Evolutionary conservation across 2,113 vertebrate genomes (phyloP).

Genomic region (Psammodynastes pulverulentus): DNA sequence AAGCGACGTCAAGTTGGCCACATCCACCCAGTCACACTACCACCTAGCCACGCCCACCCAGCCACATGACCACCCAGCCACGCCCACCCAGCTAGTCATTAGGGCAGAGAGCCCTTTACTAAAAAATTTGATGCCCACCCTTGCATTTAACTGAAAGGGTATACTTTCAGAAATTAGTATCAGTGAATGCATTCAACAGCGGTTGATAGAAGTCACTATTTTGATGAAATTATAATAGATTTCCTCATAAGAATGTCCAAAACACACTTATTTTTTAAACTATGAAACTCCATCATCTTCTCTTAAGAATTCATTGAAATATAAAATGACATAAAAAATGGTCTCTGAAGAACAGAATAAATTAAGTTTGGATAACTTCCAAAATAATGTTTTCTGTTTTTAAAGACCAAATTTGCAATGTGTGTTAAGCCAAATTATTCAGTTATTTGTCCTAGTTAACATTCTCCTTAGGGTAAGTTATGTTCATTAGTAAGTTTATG

Average conservation of each 20-base stretch:
- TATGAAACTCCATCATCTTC: conserved; percentile 46
- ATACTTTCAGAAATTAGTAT: conserved; percentile 72
- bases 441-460: not conserved
- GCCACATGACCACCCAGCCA: no score
- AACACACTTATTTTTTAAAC: conserved; percentile 36
- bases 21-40: no score
- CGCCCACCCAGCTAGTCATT: no score
- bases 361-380: conserved; percentile 21
- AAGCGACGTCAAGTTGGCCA: no score
- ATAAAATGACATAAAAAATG: conserved; percentile 42
- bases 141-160: conserved; percentile 59
- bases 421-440: not conserved
- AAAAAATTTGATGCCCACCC: no score
- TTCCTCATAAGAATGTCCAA: conserved; percentile 46
- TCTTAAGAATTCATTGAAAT: conserved; percentile 40
- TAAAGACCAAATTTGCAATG: not conserved
- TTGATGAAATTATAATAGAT: conserved; percentile 54
- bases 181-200: conserved; percentile 62
- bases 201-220: conserved; percentile 66
- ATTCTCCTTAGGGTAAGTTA: not conserved
- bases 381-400: conserved; percentile 20
- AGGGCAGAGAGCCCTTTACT: no score
- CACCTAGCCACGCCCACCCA: no score
- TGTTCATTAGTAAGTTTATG: not conserved
- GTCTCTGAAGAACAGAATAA: conserved; percentile 40